Conservation (phyloP, 2,113 vertebrate genomes). For the Leiothrix lutea region DNA sequence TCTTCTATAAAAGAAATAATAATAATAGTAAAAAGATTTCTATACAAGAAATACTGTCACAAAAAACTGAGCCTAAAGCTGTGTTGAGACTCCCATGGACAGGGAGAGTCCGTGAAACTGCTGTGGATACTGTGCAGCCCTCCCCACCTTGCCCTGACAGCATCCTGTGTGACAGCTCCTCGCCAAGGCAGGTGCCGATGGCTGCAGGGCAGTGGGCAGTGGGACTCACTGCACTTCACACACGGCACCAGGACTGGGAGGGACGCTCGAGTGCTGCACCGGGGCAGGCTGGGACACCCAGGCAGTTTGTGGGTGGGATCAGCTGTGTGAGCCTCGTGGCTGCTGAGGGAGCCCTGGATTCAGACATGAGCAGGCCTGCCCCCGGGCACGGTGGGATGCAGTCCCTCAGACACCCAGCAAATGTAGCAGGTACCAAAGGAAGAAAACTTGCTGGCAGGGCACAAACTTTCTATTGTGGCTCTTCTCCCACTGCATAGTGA, state of each 20-base stretch:
- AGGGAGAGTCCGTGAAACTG: background rate
- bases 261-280: rapidly evolving
- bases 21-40: too few relatives aligned
- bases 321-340: background rate
- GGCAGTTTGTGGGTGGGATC: background rate
- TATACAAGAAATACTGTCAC: background rate
- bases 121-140: background rate
- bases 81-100: background rate
- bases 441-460: background rate
- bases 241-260: rapidly evolving
- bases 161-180: background rate
- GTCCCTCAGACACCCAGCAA: background rate
- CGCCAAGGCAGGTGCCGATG: rapidly evolving
- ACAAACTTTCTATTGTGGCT: background rate
- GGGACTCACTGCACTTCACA: rapidly evolving
- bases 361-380: background rate
- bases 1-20: background rate
- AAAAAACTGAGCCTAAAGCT: background rate
- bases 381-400: rapidly evolving
- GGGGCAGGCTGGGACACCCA: background rate
- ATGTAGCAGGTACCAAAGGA: background rate
- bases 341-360: background rate
- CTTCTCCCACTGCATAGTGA: background rate
- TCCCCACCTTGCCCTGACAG: background rate
- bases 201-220: background rate